phyloP scores from a whole-genome alignment of 2,797 vertebrate genomes.

The Paedocypris micromegethes region DNA sequence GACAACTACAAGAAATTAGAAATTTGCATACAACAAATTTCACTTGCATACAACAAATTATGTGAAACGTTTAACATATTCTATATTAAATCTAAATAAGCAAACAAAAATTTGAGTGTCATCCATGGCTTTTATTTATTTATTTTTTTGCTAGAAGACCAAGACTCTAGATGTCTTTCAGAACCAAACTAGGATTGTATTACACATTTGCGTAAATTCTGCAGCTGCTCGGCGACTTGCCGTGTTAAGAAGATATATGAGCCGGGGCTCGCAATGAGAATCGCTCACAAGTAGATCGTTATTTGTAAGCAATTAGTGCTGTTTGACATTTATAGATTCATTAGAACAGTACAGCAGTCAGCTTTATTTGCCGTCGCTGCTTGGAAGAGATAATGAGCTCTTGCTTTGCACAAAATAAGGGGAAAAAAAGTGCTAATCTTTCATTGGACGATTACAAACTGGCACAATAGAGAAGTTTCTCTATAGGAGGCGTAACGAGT shows the following conservation, averaged over 20 bases:
- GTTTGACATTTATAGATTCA: conserved; percentile 45
- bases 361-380: conserved; percentile 31
- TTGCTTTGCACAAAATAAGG: neutral
- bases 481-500: conserved; percentile 13
- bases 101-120: too few species aligned
- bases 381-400: conserved; percentile 30
- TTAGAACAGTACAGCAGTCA: conserved; percentile 31
- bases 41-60: too few species aligned
- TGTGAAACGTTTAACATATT: too few species aligned
- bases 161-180: too few species aligned
- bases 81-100: too few species aligned
- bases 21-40: too few species aligned
- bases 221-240: neutral
- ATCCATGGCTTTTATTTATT: too few species aligned
- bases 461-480: conserved; percentile 12
- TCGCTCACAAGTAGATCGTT: conserved; percentile 25
- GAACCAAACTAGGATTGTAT: neutral
- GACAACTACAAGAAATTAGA: too few species aligned
- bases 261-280: neutral
- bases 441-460: conserved; percentile 16
- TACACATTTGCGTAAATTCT: conserved; percentile 1
- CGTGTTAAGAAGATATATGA: conserved; percentile 6
- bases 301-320: conserved; percentile 37
- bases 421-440: conserved; percentile 17
- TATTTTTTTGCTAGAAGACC: too few species aligned